phyloP scores from a whole-genome alignment of 2,888 invertebrate genomes.

The Cyrtodaria siliqua region DNA sequence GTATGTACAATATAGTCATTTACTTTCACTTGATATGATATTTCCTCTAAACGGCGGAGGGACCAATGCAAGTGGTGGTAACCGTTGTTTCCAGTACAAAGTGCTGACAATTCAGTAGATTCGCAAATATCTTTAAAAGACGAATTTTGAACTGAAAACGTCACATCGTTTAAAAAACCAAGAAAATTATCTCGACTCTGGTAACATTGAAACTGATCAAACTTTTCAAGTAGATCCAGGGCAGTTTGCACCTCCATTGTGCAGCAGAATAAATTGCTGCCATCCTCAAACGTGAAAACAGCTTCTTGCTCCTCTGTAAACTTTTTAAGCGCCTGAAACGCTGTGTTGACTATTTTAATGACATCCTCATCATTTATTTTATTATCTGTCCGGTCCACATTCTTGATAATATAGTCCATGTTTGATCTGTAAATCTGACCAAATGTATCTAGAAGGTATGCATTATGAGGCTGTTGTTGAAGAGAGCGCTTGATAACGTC shows the following conservation, averaged over 20 bases:
- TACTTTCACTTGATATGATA: conserved; percentile 40
- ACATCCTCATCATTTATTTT: conserved; percentile 48
- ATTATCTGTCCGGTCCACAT: conserved; percentile 26
- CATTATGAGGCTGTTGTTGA: conserved; percentile 61
- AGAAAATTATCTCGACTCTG: conserved; percentile 5
- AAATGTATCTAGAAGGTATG: conserved; percentile 76
- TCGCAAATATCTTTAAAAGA: neutral
- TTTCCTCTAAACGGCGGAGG: conserved; percentile 36
- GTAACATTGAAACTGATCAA: conserved; percentile 26
- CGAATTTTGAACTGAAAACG: neutral
- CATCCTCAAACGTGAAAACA: conserved; percentile 16
- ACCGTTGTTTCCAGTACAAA: neutral
- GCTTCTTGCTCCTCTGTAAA: conserved; percentile 68
- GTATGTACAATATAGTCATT: conserved; percentile 13
- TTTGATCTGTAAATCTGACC: conserved; percentile 70
- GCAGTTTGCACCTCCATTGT: conserved; percentile 41
- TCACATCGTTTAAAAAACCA: conserved; percentile 29
- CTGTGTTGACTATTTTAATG: conserved; percentile 47
- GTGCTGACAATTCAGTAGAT: neutral
- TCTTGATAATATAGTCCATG: conserved; percentile 41
- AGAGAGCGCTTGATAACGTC: conserved; percentile 64
- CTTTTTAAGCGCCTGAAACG: conserved; percentile 58
- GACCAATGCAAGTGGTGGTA: conserved; percentile 33
- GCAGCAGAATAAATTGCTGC: conserved; percentile 28
- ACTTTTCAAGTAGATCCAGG: conserved; percentile 33